These are phyloP conservation scores for Neomicropteryx cornuta DNA, from an alignment of 1,140 invertebrate species.

Conservation along the genomic window DNA sequence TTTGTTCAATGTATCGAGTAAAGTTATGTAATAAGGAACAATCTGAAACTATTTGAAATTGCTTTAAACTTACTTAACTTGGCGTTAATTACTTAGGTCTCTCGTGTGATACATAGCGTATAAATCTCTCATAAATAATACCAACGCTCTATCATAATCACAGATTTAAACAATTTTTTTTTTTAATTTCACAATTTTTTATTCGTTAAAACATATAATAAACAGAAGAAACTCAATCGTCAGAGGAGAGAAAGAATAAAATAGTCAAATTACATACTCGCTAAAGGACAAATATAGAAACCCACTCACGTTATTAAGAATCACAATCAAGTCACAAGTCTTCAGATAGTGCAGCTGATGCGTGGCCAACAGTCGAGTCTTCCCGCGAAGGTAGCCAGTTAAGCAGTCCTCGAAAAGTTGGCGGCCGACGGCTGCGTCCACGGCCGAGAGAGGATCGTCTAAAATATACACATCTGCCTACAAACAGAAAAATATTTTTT, in stretches of 20 bases:
- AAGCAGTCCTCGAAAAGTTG: slow-evolving; percentile 69
- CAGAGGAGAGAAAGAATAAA: no score
- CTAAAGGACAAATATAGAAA: no score
- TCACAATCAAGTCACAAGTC: slow-evolving; percentile 62
- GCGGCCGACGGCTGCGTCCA: slow-evolving; percentile 70
- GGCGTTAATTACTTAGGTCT: no score
- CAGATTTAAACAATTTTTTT: slow-evolving; percentile 15
- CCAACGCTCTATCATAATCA: not conserved
- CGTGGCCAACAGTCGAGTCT: slow-evolving; percentile 70
- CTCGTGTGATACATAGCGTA: slow-evolving; percentile 1
- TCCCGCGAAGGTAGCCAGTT: slow-evolving; percentile 53
- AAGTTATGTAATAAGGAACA: no score
- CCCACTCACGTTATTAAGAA: slow-evolving; percentile 54
- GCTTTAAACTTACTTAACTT: no score
- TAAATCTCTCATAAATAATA: not conserved
- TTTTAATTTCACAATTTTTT: slow-evolving; percentile 18
- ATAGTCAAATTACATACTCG: no score
- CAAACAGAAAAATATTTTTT: slow-evolving; percentile 4
- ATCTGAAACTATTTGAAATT: no score
- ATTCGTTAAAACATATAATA: not conserved
- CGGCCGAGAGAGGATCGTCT: slow-evolving; percentile 74
- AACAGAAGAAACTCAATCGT: no score
- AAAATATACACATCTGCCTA: slow-evolving; percentile 67
- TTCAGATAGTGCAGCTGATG: slow-evolving; percentile 78
- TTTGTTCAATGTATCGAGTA: no score